Evolutionary conservation across 2,797 vertebrate species (phyloP), one percentile per base, ranked within the genome.

Genomic region (Anguilla marmorata): DNA sequence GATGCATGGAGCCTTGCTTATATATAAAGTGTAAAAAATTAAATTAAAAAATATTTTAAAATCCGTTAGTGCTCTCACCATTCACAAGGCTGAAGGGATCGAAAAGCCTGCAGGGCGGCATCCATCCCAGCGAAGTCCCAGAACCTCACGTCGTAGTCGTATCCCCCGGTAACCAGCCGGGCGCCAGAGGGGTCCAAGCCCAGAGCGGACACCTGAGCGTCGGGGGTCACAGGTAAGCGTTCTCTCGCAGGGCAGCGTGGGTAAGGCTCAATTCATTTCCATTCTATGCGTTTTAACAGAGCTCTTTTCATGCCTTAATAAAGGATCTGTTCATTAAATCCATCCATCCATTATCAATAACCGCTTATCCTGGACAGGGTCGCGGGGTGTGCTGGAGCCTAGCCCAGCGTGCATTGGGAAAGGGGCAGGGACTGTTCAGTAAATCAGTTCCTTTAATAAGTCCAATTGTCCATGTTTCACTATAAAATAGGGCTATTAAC

Each of bases 81-180:
- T 89, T 99, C 98, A 91, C 98, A 99, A 19, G 98, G 99, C 92
- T 99, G 98, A 72, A 99, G 95, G 6, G 98, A 96, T 33, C 99
- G 94, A 95, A 99, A 99, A 79, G 98, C 97, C 88, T 98, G 97
- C 88, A 99, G 96, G 83, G 98, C 95, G 56, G 96, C 96, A 89
- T 99, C 98, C 99, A 99, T 99, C 90, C 99, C 99, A 27, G 98
- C 98, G 94, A 99, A 99, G 94, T 99, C 98, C 98, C 99, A 99
- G 93, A 99, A 99, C 56, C 96, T 96, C 82, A 99, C 97, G 16
- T 99, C 98, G 24, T 96, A 99, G 88, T 99, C 99, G 63, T 95
- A 99, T 19, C 98, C 98, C n/a, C 98, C 98, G 4, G 97, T 98
- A 92, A 99, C 97, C 91, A 99, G 95, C 37, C 98, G 97, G 12